Evolutionary conservation across 2,113 vertebrate species (phyloP).

Genomic region (Bagarius yarrelli): DNA sequence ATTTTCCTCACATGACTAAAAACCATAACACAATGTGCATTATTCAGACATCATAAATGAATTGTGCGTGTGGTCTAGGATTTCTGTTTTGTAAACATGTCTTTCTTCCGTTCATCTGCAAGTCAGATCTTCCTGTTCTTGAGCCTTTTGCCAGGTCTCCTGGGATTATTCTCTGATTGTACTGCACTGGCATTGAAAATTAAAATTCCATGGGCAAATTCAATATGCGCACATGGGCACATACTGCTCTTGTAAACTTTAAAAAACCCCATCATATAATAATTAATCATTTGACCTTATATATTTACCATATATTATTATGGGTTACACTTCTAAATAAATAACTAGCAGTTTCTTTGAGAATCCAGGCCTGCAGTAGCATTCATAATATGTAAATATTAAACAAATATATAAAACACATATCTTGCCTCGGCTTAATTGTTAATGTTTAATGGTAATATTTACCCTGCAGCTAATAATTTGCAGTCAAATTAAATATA

Average conservation of each 20-base stretch:
- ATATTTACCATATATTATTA: background rate
- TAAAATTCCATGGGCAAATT: slow-evolving; percentile 72
- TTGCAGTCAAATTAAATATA: background rate
- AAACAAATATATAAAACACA: background rate
- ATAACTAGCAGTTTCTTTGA: background rate
- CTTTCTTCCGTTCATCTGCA: slow-evolving; percentile 22
- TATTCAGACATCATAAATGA: background rate
- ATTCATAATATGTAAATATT: background rate
- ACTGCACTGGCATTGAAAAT: slow-evolving; percentile 68
- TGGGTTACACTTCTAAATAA: background rate
- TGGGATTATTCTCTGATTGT: slow-evolving; percentile 66
- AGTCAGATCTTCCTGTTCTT: slow-evolving; percentile 31
- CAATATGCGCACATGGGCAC: slow-evolving; percentile 50
- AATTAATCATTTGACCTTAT: background rate
- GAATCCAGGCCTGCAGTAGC: background rate
- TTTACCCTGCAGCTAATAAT: background rate
- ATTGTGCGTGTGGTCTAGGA: slow-evolving; percentile 16
- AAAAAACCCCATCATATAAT: background rate
- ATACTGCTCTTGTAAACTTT: slow-evolving; percentile 55
- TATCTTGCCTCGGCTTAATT: background rate
- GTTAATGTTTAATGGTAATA: background rate
- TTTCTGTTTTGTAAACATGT: background rate
- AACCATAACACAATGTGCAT: background rate
- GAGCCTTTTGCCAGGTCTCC: slow-evolving; percentile 54
- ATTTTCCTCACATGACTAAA: slow-evolving; percentile 51